Conservation (phyloP, 2,888 invertebrate species). For the Cephus nigrinus region DNA sequence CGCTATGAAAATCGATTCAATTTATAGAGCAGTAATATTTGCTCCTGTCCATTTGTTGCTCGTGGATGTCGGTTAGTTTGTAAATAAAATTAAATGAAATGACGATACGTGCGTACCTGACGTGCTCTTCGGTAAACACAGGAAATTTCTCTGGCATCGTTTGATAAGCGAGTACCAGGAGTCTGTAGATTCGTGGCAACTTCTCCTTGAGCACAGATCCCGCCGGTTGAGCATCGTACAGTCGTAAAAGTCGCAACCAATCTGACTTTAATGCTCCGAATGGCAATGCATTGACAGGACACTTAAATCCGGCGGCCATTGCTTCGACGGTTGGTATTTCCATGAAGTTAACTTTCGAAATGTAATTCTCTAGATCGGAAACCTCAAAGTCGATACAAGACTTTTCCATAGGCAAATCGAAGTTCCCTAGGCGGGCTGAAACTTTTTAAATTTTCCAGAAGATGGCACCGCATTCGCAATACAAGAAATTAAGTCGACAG, state of each 20-base stretch:
- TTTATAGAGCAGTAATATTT: neutral
- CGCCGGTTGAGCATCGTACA: slow-evolving; percentile 36
- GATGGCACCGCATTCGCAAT: neutral
- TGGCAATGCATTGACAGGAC: slow-evolving; percentile 27
- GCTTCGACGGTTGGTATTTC: slow-evolving; percentile 26
- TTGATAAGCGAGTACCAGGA: slow-evolving; percentile 40
- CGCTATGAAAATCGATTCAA: neutral
- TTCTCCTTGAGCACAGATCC: slow-evolving; percentile 35
- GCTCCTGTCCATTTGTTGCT: neutral
- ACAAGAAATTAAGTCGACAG: neutral
- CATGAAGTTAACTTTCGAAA: slow-evolving; percentile 20
- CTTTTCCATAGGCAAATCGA: neutral
- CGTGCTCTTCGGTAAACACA: neutral
- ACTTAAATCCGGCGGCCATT: slow-evolving; percentile 26
- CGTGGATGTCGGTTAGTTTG: neutral
- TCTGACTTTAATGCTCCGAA: slow-evolving; percentile 46
- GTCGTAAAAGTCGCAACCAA: slow-evolving; percentile 41
- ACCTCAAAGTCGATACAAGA: slow-evolving; percentile 28
- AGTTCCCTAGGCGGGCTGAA: neutral
- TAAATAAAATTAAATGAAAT: neutral
- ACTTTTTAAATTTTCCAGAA: neutral
- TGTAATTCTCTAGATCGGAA: slow-evolving; percentile 23
- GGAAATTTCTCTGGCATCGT: neutral
- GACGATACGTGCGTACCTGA: neutral
- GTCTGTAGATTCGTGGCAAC: slow-evolving; percentile 35